A percentile compares a stretch with the other conserved stretches of the same genome.
Conservation (phyloP, 2,797 vertebrate genomes). For the Megalops cyprinoides region DNA sequence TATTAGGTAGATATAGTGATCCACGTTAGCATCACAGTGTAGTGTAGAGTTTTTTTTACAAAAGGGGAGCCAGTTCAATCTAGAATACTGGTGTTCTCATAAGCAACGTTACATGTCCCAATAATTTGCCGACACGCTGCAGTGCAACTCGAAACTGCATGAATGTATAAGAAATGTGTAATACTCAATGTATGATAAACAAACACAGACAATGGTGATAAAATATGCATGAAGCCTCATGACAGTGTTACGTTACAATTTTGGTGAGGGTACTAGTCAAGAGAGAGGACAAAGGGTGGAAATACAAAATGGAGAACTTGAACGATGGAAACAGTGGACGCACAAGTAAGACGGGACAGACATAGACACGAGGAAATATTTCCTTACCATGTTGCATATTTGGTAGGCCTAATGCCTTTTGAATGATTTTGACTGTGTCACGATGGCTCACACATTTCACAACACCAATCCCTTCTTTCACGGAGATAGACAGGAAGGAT, state of each 20-base stretch:
- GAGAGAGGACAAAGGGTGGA: neutral
- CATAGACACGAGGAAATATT: neutral
- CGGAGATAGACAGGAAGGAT: neutral
- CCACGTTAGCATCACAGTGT: too few relatives aligned
- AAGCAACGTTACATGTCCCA: too few relatives aligned
- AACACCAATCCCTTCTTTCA: neutral
- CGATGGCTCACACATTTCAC: neutral
- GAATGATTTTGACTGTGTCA: neutral
- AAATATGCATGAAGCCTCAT: neutral
- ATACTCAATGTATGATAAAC: too few relatives aligned
- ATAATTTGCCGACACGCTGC: too few relatives aligned
- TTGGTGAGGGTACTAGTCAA: conserved; percentile 31
- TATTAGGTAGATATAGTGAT: too few relatives aligned
- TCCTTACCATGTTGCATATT: neutral
- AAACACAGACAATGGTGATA: neutral
- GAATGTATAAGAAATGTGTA: too few relatives aligned
- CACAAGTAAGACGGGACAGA: neutral
- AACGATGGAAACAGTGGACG: neutral
- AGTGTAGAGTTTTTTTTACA: too few relatives aligned
- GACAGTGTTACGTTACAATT: neutral
- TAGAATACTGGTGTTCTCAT: too few relatives aligned
- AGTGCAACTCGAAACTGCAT: too few relatives aligned
- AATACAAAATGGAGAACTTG: too few relatives aligned
- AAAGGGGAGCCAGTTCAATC: too few relatives aligned
- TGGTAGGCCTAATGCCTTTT: too few relatives aligned